These are phyloP conservation scores for Trinorchestia longiramus DNA, from an alignment of 1,140 invertebrate species.

Conservation along the genomic window DNA sequence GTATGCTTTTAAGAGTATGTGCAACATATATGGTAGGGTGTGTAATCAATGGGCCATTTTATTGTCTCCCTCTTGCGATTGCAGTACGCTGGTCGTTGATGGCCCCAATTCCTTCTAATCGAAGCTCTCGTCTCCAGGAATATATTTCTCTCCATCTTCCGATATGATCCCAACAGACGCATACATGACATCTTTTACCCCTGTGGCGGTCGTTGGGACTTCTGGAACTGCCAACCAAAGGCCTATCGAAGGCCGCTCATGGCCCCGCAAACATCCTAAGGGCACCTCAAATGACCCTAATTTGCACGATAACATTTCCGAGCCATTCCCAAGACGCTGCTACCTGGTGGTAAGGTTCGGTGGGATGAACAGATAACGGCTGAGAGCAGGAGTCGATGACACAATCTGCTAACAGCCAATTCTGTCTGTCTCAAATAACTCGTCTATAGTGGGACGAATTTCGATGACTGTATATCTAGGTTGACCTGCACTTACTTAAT, in stretches of 20 bases:
- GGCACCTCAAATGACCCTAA: slow-evolving; percentile 34
- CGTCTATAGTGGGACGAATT: background rate
- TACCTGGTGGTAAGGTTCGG: background rate
- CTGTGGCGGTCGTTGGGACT: background rate
- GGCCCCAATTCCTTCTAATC: background rate
- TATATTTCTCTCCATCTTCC: background rate
- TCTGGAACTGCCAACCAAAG: background rate
- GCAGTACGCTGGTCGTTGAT: too few relatives aligned
- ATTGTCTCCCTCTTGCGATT: too few relatives aligned
- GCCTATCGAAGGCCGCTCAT: background rate
- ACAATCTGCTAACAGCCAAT: background rate
- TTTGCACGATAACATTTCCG: slow-evolving; percentile 42
- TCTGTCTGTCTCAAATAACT: background rate
- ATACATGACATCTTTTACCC: background rate
- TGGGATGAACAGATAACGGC: background rate
- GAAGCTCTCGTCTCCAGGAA: background rate
- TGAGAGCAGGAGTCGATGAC: background rate
- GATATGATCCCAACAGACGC: background rate
- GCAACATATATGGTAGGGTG: too few relatives aligned
- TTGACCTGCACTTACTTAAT: background rate
- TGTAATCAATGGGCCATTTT: too few relatives aligned
- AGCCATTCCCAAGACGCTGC: background rate
- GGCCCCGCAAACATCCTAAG: background rate
- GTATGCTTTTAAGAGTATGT: too few relatives aligned
- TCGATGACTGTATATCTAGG: background rate